Evolutionary conservation across 2,113 vertebrate genomes (phyloP), one percentile per base, ranked within the genome.

Genomic region (Hypanus sabinus): DNA sequence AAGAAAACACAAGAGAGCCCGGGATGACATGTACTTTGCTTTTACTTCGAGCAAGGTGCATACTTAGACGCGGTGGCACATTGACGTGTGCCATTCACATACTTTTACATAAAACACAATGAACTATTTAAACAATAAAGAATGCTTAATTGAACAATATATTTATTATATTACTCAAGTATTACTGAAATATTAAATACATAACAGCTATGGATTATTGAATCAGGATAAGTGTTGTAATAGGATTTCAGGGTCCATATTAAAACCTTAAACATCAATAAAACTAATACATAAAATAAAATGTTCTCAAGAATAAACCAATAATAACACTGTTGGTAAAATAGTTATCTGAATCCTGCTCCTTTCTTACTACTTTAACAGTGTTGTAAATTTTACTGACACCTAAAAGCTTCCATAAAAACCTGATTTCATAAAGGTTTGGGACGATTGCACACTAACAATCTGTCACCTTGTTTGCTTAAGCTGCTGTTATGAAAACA

Each of bases 401-500:
- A 30, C 60, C 83, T 88, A 88, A 88, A 90, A 14, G 85, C 60
- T 65, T 90, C 65, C 33, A 90, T 33, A 90, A 62, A 20, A 90
- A 90, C 85, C 65, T 16, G 27, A 33, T 60, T 90, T 33, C 16
- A 90, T 90, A 33, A 33, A 88, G 85, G 30, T 20, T 68, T 33
- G 85, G 85, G 85, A 33, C 18, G 62, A 90, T 90, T 68, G 33
- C 85, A 90, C 60, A 62, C 85, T 65, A 90, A 90, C 85, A 90
- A 90, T 90, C 85, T 90, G 85, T 90, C 60, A 62, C 85, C 85
- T 65, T 90, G 85, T 90, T 90, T 90, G 85, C 85, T 90, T 90
- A 90, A 90, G 60, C 85, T 33, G 60, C 85, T 33, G 60, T 90
- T 90, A 90, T 90, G 85, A 90, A 90, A 90, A 90, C 85, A 68